Percentiles rank a stretch among this genome's conserved stretches.
These are phyloP conservation scores for Silurus asotus DNA, from an alignment of 2,113 vertebrate genomes.

Conservation along the genomic window DNA sequence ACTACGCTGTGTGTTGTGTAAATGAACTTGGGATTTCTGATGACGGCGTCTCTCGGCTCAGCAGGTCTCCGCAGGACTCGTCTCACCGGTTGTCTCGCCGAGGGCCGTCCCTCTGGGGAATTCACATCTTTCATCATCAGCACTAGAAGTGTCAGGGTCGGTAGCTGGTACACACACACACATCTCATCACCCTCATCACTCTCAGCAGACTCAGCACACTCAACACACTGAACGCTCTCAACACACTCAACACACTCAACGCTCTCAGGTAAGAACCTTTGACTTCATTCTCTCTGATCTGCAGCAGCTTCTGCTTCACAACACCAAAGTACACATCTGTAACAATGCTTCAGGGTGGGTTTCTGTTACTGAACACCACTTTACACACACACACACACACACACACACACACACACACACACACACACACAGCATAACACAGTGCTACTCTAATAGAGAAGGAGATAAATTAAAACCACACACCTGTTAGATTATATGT, in stretches of 20 bases:
- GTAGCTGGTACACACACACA: too few species aligned
- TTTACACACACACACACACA: too few species aligned
- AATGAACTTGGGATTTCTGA: not conserved
- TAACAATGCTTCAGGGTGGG: too few species aligned
- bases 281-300: not conserved
- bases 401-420: too few species aligned
- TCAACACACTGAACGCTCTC: not conserved
- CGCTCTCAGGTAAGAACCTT: not conserved
- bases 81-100: not conserved
- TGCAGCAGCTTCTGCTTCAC: too few species aligned
- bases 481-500: too few species aligned
- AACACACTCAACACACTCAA: not conserved
- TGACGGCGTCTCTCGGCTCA: not conserved
- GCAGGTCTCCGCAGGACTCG: not conserved
- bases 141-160: not conserved
- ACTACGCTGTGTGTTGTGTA: not conserved
- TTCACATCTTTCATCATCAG: not conserved
- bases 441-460: too few species aligned
- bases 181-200: not conserved
- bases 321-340: too few species aligned
- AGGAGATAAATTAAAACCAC: too few species aligned
- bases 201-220: not conserved
- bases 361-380: too few species aligned
- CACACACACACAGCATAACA: too few species aligned
- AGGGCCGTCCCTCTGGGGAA: not conserved